Conservation (phyloP, 2,888 invertebrate species). For the Palloptera scutellata region DNA sequence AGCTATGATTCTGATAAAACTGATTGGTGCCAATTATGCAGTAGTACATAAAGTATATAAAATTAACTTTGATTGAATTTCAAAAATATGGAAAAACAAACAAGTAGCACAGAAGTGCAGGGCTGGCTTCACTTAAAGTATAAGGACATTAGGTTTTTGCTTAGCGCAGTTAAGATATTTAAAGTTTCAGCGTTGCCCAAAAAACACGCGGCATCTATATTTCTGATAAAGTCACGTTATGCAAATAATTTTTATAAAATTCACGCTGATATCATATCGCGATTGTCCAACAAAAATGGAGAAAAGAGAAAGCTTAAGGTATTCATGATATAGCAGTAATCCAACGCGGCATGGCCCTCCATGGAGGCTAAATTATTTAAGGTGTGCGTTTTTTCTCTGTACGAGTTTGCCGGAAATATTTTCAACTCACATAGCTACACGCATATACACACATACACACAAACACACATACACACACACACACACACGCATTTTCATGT, state of each 20-base stretch:
- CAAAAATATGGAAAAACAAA: neutral
- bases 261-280: no score
- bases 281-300: no score
- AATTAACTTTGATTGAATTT: neutral
- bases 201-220: neutral
- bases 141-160: neutral
- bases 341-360: no score
- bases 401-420: no score
- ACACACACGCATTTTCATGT: no score
- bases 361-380: no score
- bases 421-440: no score
- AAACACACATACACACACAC: no score
- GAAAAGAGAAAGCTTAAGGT: no score
- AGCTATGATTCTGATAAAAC: neutral
- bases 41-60: neutral
- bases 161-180: neutral
- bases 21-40: slow-evolving; percentile 10
- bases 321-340: no score
- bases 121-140: neutral
- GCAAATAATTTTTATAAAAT: slow-evolving; percentile 3
- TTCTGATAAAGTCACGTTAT: neutral
- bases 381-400: no score
- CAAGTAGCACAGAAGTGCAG: neutral
- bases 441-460: no score
- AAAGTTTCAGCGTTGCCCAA: neutral